Evolutionary conservation across 2,888 invertebrate species (phyloP).

Genomic region (Drosophila algonquin): DNA sequence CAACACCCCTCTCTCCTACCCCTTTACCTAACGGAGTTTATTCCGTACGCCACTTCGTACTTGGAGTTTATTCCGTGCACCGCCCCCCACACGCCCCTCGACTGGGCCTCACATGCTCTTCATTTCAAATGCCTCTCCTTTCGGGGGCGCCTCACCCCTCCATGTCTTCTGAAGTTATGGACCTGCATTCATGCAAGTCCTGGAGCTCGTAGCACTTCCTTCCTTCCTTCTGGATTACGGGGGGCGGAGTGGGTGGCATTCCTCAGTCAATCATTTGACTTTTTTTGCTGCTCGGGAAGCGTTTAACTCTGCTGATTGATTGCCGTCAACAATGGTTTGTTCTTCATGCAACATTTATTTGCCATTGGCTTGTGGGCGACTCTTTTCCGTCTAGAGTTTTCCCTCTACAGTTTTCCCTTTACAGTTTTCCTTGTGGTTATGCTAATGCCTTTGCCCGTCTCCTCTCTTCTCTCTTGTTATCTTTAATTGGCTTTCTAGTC

Average conservation of each 20-base stretch:
- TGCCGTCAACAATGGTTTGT: constrained; percentile 81
- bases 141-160: constrained; percentile 25
- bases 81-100: constrained; percentile 17
- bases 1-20: background rate
- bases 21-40: background rate
- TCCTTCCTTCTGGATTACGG: constrained; percentile 49
- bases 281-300: constrained; percentile 50
- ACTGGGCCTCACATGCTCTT: constrained; percentile 68
- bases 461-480: constrained; percentile 64
- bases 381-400: constrained; percentile 15
- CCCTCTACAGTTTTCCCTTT: constrained; percentile 11
- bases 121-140: constrained; percentile 69
- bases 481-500: constrained; percentile 74
- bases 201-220: constrained; percentile 64
- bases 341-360: constrained; percentile 76
- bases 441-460: constrained; percentile 3
- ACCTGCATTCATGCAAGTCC: constrained; percentile 32
- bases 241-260: constrained; percentile 4
- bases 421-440: constrained; percentile 4
- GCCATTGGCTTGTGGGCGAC: constrained; percentile 51
- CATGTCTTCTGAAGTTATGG: constrained; percentile 66
- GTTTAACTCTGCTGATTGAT: constrained; percentile 79
- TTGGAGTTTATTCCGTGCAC: background rate
- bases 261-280: constrained; percentile 30
- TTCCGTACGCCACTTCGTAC: too few relatives aligned